Evolutionary conservation across 2,797 vertebrate genomes (phyloP).

Genomic region (Menidia menidia): DNA sequence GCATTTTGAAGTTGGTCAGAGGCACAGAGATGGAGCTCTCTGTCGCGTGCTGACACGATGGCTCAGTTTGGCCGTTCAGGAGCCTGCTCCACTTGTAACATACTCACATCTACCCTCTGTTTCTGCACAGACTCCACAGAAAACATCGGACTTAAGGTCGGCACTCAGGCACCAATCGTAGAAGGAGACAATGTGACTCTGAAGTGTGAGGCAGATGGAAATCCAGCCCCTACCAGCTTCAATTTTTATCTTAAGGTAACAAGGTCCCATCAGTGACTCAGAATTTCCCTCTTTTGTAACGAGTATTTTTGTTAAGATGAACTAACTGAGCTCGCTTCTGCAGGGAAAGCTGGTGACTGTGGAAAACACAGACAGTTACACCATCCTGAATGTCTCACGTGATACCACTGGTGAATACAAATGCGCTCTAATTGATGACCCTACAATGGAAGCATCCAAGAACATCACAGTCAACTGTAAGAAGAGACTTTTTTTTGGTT

Average conservation of each 20-base stretch:
- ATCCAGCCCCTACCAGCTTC: conserved; percentile 92
- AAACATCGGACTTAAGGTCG: conserved; percentile 88
- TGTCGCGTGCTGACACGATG: conserved; percentile 35
- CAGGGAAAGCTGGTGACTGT: conserved; percentile 88
- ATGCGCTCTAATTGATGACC: conserved; percentile 89
- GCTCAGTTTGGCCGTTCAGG: conserved; percentile 21
- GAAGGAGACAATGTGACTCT: conserved; percentile 95
- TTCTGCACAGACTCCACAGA: conserved; percentile 91
- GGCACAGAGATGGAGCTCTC: conserved; percentile 46
- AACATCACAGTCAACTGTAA: conserved; percentile 92
- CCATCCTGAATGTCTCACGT: conserved; percentile 84
- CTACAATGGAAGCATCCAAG: conserved; percentile 79
- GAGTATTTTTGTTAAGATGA: neutral
- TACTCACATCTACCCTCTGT: conserved; percentile 7
- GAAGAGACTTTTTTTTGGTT: conserved; percentile 36
- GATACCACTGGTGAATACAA: conserved; percentile 90
- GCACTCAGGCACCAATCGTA: conserved; percentile 81
- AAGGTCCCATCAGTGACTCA: neutral
- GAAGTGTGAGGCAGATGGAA: conserved; percentile 93
- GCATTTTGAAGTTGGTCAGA: conserved; percentile 49
- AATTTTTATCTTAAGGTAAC: conserved; percentile 91
- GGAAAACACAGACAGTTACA: conserved; percentile 82
- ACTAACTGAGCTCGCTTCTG: conserved; percentile 13
- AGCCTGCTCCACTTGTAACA: conserved; percentile 19
- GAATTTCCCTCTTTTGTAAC: neutral